Base-by-base conservation (phyloP, 2,888 invertebrate genomes). In the Leucozona laternaria region DNA sequence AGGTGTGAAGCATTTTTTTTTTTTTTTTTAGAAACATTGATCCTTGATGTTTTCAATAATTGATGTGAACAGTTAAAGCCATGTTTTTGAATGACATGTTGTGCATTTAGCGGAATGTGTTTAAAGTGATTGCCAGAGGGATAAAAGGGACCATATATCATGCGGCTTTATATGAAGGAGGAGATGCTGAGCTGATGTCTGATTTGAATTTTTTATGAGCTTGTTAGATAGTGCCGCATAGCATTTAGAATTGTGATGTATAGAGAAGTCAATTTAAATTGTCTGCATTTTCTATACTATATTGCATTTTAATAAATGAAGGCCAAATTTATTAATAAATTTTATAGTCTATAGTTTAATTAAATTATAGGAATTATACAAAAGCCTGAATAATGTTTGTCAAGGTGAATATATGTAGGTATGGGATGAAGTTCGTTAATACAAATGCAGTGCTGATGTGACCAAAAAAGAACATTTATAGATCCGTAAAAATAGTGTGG, bases 91-190 rank as follows among this genome's bases (percentile, higher is more conserved):
- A 48, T 72, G 82, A 45, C 85, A 70, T 81, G 55, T 77, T 85
- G 60, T 81, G 81, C 73, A 78, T 81, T 85, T 73, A 73, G 77
- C 73, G 71, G 75, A 79, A 86, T 86, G 75, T 48, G 78, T 78
- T 86, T 62, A 75, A 82, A 79, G 70, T 71, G 86, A 82, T 86
- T 75, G 78, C 70, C 70, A n/a, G n/a, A n/a, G 82, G 75, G 86
- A 86, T 86, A 86, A 86, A 86, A 86, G 86, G 82, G 64, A 62
- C 66, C 71, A 86, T 86, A 66, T 64, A 82, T 86, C 86, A 86
- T 71, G 70, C 4, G 71, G 70, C 58, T 86, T 31, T 28, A 28
- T 79, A 82, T 75, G 73, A 71, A 75, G 58, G 8, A 58, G 58
- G 17, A 57, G 55, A 20, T 68, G 50, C 22, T 50, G 34, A 55